These are phyloP conservation scores for Ophiodon elongatus DNA, from an alignment of 2,113 vertebrate genomes.

Conservation along the genomic window DNA sequence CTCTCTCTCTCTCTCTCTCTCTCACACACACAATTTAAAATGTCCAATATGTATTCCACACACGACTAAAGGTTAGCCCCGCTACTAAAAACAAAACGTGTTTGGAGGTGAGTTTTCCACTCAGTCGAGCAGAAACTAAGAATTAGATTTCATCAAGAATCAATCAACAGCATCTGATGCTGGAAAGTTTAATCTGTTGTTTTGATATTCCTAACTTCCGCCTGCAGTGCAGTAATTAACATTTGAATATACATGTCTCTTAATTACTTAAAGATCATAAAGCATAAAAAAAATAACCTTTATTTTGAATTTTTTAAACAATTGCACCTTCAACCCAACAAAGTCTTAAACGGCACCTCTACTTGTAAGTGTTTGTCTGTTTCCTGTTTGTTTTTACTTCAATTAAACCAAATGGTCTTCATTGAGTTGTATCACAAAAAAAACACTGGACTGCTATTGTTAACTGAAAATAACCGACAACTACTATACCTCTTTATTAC, in stretches of 20 bases:
- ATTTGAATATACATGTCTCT: background rate
- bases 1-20: background rate
- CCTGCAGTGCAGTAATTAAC: background rate
- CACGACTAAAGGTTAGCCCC: conserved; percentile 41
- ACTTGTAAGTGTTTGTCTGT: background rate
- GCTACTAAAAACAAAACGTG: conserved; percentile 31
- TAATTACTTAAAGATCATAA: background rate
- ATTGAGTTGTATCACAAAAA: background rate
- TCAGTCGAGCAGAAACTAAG: conserved; percentile 24
- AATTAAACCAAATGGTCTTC: background rate
- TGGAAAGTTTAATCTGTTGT: background rate
- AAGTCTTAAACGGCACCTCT: background rate
- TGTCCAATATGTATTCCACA: conserved; percentile 62
- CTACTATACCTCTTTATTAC: background rate
- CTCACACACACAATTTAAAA: conserved; percentile 16
- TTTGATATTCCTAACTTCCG: background rate
- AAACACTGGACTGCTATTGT: background rate
- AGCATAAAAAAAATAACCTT: background rate
- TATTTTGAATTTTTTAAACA: background rate
- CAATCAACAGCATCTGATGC: background rate
- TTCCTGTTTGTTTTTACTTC: background rate
- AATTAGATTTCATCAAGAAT: conserved; percentile 19
- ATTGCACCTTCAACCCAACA: background rate
- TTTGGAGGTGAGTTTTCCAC: conserved; percentile 36
- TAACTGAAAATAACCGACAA: background rate